Base-by-base conservation (phyloP, 92 coral and sea anemone genomes). In the Porites divaricata region DNA sequence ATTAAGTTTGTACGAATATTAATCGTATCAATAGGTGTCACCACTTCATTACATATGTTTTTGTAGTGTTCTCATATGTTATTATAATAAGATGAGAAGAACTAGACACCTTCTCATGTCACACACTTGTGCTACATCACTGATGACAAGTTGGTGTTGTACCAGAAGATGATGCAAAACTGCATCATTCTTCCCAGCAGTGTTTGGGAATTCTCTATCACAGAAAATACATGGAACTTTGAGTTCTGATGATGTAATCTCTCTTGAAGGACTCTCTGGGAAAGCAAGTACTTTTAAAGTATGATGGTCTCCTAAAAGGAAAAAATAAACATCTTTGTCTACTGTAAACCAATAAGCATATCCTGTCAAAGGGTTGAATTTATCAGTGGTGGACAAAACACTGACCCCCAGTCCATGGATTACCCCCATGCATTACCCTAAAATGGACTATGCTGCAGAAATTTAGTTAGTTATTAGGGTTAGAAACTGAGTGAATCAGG, bases 101-200 rank as follows among this genome's bases (percentile, higher is more conserved):
- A 61, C 12, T 54, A 20, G 50, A 21, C 52, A 96, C 99, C 99
- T 97, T 83, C 90, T 97, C 74, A 95, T 70, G 76, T 97, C 95
- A 81, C 93, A 90, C 67, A 97, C 94, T 62, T 89, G 93, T 11
- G 92, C 95, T 10, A 95, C 98, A 71, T 97, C 97, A 45, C 98
- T 93, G 52, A 97, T 93, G 68, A 97, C 97, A 12, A 97, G 88
- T 83, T 95, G 98, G 68, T 97, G 99, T 59, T 90, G 93, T 53
- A 95, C 89, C 17, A 97, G 83, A 81, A 97, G 83, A 80, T 97
- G 99, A 70, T 97, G 98, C 21, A 97, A 86, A 4, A 97, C 63
- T 9, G 98, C 84, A 22, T 97, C 94, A 72, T 93, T 97, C 80
- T 97, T 97, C 48, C 88, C 93, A 74, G 70, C 85, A 6, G 94